Evolutionary conservation across 64 coral and sea anemone species (phyloP).

Genomic region (Orbicella faveolata): DNA sequence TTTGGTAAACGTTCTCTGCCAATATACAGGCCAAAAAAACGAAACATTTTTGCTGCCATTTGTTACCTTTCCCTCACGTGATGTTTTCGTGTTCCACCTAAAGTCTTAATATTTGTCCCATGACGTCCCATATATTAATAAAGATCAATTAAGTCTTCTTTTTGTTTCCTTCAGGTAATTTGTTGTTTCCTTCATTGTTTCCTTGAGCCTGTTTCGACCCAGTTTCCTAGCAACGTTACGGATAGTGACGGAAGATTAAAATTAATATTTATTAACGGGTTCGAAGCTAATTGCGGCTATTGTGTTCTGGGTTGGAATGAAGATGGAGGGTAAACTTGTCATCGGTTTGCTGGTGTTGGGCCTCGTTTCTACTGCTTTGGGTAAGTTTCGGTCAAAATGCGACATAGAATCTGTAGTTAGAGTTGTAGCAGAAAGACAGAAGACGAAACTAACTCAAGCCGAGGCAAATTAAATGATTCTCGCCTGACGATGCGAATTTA

Average conservation of each 20-base stretch:
- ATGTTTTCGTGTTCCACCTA: neutral
- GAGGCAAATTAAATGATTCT: too few species aligned
- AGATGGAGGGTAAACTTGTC: slow-evolving; percentile 13
- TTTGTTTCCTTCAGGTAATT: neutral
- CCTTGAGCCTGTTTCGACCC: neutral
- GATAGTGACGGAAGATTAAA: neutral
- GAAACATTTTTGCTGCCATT: too few species aligned
- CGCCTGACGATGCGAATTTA: too few species aligned
- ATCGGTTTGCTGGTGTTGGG: slow-evolving; percentile 1
- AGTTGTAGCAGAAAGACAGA: neutral
- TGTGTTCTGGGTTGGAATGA: neutral
- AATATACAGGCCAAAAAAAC: too few species aligned
- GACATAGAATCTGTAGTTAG: neutral
- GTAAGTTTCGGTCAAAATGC: slow-evolving; percentile 5
- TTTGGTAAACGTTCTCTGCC: too few species aligned
- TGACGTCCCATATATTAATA: neutral
- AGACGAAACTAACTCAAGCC: neutral
- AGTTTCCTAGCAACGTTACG: neutral
- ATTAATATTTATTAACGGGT: neutral
- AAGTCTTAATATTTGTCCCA: neutral
- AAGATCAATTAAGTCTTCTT: neutral
- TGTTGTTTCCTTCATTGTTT: neutral
- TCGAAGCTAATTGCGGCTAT: neutral
- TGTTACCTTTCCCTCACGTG: neutral
- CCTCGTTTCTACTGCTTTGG: slow-evolving; percentile 9